Evolutionary conservation across 2,888 invertebrate species (phyloP), one percentile per base, ranked within the genome.

Genomic region (Caenorhabditis imperialis): DNA sequence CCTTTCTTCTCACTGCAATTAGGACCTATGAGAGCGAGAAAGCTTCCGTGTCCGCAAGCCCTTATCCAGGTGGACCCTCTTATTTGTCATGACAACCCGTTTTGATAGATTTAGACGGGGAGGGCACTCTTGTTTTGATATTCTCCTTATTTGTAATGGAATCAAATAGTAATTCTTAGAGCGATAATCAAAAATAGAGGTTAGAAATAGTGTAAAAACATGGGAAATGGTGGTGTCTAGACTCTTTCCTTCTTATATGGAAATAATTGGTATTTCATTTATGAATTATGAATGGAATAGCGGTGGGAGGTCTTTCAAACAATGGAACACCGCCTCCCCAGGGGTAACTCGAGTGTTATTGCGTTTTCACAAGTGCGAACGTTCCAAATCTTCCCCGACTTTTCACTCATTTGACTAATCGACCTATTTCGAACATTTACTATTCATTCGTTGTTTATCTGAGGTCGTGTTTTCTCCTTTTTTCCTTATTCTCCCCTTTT

Each of bases 331-430:
- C 63, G 47, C 7, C 8, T 33, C 51, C 37, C 27, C 35, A 51
- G 27, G 40, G 33, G 65, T 67, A 57, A 67, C 44, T 67, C 67
- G 67, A 67, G 67, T 67, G 67, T 67, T 67, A 67, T 67, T 67
- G 57, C 57, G 42, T 57, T 67, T 67, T 48, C 67, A 55, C 50
- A 50, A 65, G 65, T 55, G 65, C 57, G 57, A 67, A 57, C 67
- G 40, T 40, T 37, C 44, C 44, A 30, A 35, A 40, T 67, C 57
- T 57, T 33, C 45, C 48, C 44, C 48, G 50, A 22, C 48, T 57
- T 67, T 67, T 67, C 51, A 25, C 57, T 57, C 55, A 48, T 57
- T 16, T 42, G 57, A 67, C 67, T 67, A 67, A 67, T 67, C 67
- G 57, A 67, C 67, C 67, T 51, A 67, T 57, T 67, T 55, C 37